Evolutionary conservation across 2,797 vertebrate genomes (phyloP), one percentile per base, ranked within the genome.

Genomic region (Falco cherrug): DNA sequence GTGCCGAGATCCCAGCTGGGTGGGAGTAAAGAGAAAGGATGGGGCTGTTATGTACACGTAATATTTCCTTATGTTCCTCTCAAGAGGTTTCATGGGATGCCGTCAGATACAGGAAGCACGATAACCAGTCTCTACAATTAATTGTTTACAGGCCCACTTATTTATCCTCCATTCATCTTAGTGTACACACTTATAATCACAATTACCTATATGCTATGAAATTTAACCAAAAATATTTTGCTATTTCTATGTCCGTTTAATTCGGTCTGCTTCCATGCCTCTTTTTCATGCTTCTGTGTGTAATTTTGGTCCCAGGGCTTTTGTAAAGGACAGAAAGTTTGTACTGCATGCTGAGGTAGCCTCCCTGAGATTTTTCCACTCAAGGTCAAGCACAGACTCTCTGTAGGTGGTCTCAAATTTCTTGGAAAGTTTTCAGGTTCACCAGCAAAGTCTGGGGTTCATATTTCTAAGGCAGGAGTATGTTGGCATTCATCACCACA

Each of bases 21-120:
- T 17, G 6, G 41, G 29, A 56, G 21, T 24, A 50, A 41, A 41
- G 5, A 45, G 17, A 26, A 51, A 37, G 48, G 43, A 3, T 73
- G n/a, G 10, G 22, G 10, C 51, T 74, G 15, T 41, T 41, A 9
- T 26, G 47, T 19, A 5, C 17, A 1, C 16, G 14, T 19, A 51
- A 0, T 17, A 29, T 51, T 90, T 69, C 53, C 17, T 65, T n/a
- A 11, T 11, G 13, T 25, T 63, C 25, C 16, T 22, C 41, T 48
- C 41, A 37, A 41, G 39, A 43, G 29, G 31, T 69, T 82, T 76
- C 31, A 54, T 60, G 4, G 39, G 37, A 54, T 2, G 1, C 21
- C 33, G 29, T 59, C 39, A 61, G 39, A 47, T 9, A 59, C 2
- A 1, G 57, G n/a, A 37, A 33, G 4, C 1, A 1, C 16, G 16